Conservation (phyloP, 2,888 invertebrate species). For the Drosophila flavopinicola region DNA sequence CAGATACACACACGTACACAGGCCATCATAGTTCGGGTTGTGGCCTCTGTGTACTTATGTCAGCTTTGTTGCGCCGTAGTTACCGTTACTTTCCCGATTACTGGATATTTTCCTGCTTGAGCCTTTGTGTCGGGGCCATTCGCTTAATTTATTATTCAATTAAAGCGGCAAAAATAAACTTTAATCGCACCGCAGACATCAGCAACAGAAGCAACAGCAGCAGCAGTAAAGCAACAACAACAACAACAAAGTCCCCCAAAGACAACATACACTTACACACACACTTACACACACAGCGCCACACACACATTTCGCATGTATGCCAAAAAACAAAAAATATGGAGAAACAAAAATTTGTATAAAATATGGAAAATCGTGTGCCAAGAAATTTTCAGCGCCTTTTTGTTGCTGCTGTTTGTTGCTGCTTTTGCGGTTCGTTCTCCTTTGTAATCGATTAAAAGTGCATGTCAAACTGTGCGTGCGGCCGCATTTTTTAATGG, state of each 20-base stretch:
- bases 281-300: conserved; percentile 14
- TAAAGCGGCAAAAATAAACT: conserved; percentile 77
- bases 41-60: conserved; percentile 28
- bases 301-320: conserved; percentile 26
- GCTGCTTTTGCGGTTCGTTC: conserved; percentile 42
- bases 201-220: conserved; percentile 29
- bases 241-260: conserved; percentile 44
- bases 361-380: conserved; percentile 77
- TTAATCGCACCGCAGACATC: conserved; percentile 70
- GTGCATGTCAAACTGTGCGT: conserved; percentile 81
- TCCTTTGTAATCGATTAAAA: conserved; percentile 75
- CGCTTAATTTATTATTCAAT: conserved; percentile 78
- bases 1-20: too few relatives aligned
- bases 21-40: conserved; percentile 24
- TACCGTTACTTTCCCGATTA: conserved; percentile 46
- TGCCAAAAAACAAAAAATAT: conserved; percentile 49
- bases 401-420: conserved; percentile 21
- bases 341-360: conserved; percentile 31
- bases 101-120: conserved; percentile 35
- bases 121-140: conserved; percentile 56
- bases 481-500: conserved; percentile 75
- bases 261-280: conserved; percentile 30
- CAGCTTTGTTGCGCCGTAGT: conserved; percentile 26
- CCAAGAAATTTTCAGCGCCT: conserved; percentile 63
- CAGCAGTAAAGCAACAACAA: conserved; percentile 21